Base-by-base conservation (phyloP, 2,888 invertebrate genomes). In the Trisateles emortualis region DNA sequence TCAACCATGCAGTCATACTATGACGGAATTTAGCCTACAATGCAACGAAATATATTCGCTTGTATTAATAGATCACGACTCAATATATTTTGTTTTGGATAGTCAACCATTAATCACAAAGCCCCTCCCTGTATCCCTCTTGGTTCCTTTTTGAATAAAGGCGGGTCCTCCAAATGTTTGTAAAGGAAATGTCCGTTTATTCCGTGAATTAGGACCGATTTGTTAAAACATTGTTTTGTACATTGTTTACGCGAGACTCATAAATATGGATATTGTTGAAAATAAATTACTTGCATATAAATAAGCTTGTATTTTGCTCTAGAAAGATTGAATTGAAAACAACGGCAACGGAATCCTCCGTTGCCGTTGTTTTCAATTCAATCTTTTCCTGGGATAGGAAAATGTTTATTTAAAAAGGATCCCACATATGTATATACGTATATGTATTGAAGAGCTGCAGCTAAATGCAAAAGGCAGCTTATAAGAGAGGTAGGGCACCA, bases 31-130 rank as follows among this genome's bases (percentile, higher is more conserved):
- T 19, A 19, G n/a, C 19, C 2, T 5, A 19, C 19, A 5, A 19
- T 9, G 19, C n/a, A n/a, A n/a, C 4, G 19, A n/a, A n/a, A n/a
- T 19, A 38, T 38, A 10, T 2, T 1, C 17, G 39, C 22, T 19
- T 19, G 8, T 39, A 13, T 14, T 14, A 36, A 36, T n/a, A 36
- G 36, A 16, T 39, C 39, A 19, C 11, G 22, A 22, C 5, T 22
- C 3, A 24, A 22, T 13, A 22, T n/a, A 13, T 24, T 39, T 38
- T 39, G 39, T 39, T 39, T n/a, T 39, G 19, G 3, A 39, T 19
- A 19, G 22, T 39, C 39, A 39, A 39, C 24, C 22, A 39, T 39
- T 39, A 22, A 39, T 22, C 39, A 11, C 1, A 11, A 14, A 38
- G 36, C 36, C 16, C n/a, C n/a, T n/a, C n/a, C n/a, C n/a, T n/a